Conservation (phyloP, 2,888 invertebrate species). For the Allophyes oxyacanthae region DNA sequence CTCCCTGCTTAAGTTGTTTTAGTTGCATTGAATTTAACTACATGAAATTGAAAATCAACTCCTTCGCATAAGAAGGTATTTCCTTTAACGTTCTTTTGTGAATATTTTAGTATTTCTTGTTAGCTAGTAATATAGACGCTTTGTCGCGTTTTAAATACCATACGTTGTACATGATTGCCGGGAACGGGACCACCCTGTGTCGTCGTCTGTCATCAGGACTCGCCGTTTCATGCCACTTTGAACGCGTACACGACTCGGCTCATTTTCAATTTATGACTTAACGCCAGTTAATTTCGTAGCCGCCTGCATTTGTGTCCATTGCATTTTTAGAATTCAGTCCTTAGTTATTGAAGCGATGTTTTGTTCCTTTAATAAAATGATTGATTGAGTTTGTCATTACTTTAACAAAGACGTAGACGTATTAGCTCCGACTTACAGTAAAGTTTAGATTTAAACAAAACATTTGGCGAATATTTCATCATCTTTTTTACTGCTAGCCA, state of each 20-base stretch:
- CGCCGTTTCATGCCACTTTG: constrained; percentile 57
- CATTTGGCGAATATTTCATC: constrained; percentile 15
- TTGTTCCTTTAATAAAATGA: constrained; percentile 12
- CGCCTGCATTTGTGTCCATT: constrained; percentile 41
- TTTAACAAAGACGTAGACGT: constrained; percentile 6
- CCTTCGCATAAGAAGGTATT: constrained; percentile 19
- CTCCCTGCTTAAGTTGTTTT: not conserved
- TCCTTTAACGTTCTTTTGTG: constrained; percentile 48
- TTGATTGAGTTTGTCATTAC: not conserved
- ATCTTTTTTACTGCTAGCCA: constrained; percentile 48
- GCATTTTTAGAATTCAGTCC: constrained; percentile 39
- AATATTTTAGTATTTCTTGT: constrained; percentile 59
- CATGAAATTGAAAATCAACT: constrained; percentile 37
- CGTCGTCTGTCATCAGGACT: constrained; percentile 63
- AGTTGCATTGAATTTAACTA: constrained; percentile 16
- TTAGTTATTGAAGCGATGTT: constrained; percentile 4
- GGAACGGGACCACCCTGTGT: constrained; percentile 59
- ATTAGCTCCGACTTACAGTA: not conserved
- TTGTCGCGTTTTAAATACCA: constrained; percentile 57
- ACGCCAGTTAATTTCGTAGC: constrained; percentile 57
- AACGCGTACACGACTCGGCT: constrained; percentile 52
- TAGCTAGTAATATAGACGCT: constrained; percentile 48
- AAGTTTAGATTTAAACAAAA: constrained; percentile 1
- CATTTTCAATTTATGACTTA: constrained; percentile 65
- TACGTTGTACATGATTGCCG: constrained; percentile 48